Percentiles rank a stretch among this genome's conserved stretches.
These are phyloP conservation scores for Acrocephalus arundinaceus DNA, from an alignment of 2,113 vertebrate genomes.

Conservation along the genomic window DNA sequence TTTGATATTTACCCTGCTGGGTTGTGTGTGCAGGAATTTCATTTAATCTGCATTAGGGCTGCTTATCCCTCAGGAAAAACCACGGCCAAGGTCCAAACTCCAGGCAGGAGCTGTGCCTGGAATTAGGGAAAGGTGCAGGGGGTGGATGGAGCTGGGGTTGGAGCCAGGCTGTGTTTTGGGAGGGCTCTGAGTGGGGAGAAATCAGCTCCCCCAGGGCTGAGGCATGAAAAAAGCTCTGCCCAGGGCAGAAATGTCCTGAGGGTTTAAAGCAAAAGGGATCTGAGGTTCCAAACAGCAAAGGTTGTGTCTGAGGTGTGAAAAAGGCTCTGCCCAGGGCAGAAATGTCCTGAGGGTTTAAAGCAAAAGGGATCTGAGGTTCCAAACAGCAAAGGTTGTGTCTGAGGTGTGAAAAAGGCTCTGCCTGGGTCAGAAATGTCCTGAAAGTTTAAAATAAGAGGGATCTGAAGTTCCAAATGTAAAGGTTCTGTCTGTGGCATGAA, in stretches of 20 bases:
- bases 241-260: neutral
- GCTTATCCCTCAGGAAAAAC: constrained; percentile 23
- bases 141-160: neutral
- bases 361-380: neutral
- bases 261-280: neutral
- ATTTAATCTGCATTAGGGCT: constrained; percentile 64
- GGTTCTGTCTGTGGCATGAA: neutral
- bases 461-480: neutral
- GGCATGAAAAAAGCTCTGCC: neutral
- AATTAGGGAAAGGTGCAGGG: neutral
- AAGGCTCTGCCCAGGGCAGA: neutral
- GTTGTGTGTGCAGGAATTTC: constrained; percentile 50
- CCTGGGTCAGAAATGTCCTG: neutral
- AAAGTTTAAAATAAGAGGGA: neutral
- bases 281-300: neutral
- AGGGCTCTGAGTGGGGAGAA: neutral
- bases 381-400: neutral
- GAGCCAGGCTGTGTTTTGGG: neutral
- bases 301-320: neutral
- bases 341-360: neutral
- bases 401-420: neutral
- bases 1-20: constrained; percentile 15
- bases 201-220: neutral
- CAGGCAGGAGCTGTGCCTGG: neutral
- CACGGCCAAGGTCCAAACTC: neutral